Evolutionary conservation across 2,113 vertebrate species (phyloP).

Genomic region (Odontophorus gujanensis): DNA sequence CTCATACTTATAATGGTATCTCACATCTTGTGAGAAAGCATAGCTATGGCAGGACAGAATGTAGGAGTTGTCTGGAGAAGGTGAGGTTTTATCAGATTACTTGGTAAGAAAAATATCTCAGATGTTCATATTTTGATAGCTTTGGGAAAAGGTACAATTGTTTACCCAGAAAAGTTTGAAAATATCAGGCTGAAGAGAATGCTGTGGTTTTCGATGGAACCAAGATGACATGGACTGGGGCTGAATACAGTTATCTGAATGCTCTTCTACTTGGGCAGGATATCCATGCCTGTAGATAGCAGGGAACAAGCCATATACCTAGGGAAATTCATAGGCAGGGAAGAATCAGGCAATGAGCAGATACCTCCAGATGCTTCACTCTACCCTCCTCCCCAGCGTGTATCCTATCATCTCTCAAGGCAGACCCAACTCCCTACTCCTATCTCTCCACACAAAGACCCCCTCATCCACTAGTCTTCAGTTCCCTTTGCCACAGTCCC

Average conservation of each 20-base stretch:
- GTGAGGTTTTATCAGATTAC: not conserved
- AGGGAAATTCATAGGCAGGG: not conserved
- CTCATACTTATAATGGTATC: not conserved
- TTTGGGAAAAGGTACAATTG: not conserved
- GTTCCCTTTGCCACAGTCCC: not conserved
- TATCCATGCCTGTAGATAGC: conserved; percentile 37
- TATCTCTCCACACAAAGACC: not conserved
- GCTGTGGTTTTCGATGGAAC: not conserved
- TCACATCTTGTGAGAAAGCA: not conserved
- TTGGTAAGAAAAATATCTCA: not conserved
- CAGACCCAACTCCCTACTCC: not conserved
- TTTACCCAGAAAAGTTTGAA: conserved; percentile 65
- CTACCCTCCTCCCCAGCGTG: not conserved
- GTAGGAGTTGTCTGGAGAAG: not conserved
- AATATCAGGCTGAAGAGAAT: conserved; percentile 39
- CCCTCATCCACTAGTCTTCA: not conserved
- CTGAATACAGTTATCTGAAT: conserved; percentile 1
- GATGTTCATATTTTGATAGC: not conserved
- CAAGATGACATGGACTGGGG: not conserved
- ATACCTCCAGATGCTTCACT: not conserved
- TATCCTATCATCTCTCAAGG: not conserved
- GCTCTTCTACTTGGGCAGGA: conserved; percentile 53
- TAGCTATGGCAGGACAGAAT: not conserved
- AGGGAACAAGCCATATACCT: conserved; percentile 62
- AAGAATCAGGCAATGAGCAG: not conserved